Conservation (phyloP, 2,888 invertebrate genomes). For the Artemia sinica region DNA sequence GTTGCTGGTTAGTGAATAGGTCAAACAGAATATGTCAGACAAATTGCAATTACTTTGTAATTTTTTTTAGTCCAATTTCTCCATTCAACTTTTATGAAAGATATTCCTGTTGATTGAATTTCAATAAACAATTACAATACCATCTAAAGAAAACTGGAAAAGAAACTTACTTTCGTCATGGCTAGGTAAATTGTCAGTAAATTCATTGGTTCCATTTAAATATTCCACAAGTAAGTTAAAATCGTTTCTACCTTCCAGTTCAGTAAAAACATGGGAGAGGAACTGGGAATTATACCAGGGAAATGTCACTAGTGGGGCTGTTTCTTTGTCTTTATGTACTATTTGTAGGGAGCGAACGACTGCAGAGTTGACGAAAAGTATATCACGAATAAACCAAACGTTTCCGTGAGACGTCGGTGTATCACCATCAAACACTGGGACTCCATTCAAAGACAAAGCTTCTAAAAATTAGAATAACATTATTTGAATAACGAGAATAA, state of each 20-base stretch:
- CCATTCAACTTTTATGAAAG: too few species aligned
- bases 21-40: too few species aligned
- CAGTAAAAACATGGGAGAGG: constrained; percentile 43
- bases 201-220: constrained; percentile 37
- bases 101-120: too few species aligned
- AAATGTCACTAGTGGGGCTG: constrained; percentile 44
- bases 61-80: too few species aligned
- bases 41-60: too few species aligned
- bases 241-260: constrained; percentile 39
- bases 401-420: constrained; percentile 43
- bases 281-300: constrained; percentile 48
- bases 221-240: constrained; percentile 43
- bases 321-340: constrained; percentile 46
- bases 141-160: too few species aligned
- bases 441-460: constrained; percentile 40
- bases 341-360: constrained; percentile 44
- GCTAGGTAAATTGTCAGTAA: constrained; percentile 20
- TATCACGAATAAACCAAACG: constrained; percentile 45
- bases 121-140: too few species aligned
- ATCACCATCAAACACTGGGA: constrained; percentile 42
- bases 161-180: constrained; percentile 19
- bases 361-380: constrained; percentile 43
- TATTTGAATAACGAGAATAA: too few species aligned
- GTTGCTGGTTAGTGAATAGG: too few species aligned
- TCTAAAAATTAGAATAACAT: constrained; percentile 4